These are phyloP conservation scores for Hemistola chrysoprasaria DNA, from an alignment of 2,888 invertebrate genomes.

Conservation along the genomic window DNA sequence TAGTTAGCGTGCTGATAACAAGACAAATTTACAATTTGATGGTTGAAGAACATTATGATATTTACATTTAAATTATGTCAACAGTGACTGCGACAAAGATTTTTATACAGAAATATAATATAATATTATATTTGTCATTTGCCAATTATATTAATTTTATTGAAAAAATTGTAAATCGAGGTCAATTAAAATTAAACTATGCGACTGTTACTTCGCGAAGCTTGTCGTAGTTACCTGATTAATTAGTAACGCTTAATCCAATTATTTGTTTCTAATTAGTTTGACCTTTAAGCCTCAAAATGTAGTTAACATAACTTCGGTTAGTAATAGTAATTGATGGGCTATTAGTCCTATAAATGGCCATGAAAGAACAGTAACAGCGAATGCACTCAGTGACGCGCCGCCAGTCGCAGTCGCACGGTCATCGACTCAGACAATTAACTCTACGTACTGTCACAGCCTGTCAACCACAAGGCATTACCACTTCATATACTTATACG, in stretches of 20 bases:
- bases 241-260: no score
- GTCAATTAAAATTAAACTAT: no score
- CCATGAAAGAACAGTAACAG: constrained; percentile 29
- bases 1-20: constrained; percentile 23
- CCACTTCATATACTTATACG: constrained; percentile 29
- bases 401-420: constrained; percentile 47
- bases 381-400: constrained; percentile 49
- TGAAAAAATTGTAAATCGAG: no score
- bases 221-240: no score
- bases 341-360: constrained; percentile 24
- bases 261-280: neutral
- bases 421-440: constrained; percentile 73
- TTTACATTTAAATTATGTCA: no score
- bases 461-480: constrained; percentile 42
- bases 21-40: neutral
- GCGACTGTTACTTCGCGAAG: no score
- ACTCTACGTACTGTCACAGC: constrained; percentile 12
- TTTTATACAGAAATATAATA: no score
- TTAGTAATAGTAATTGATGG: constrained; percentile 17
- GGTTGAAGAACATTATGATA: no score
- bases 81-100: no score
- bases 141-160: no score
- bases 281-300: constrained; percentile 19
- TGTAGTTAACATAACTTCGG: constrained; percentile 10
- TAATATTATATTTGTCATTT: no score